Evolutionary conservation across 37 sponge, comb jelly and placozoan species (phyloP).

Genomic region (Axinella damicornis): DNA sequence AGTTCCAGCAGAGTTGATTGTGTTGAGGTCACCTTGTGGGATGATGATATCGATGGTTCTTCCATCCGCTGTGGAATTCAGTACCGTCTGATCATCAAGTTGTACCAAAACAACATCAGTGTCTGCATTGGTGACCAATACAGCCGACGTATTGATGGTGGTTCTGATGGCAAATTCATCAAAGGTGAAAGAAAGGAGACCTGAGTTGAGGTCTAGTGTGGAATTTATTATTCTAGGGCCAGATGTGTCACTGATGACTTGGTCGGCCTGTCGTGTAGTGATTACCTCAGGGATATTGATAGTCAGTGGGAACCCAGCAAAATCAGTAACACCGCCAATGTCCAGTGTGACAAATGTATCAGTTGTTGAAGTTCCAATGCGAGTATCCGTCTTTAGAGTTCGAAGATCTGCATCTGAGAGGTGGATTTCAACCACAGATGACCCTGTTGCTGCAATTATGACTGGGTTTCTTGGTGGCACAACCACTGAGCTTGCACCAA

Average conservation of each 20-base stretch:
- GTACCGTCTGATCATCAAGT: slow-evolving; percentile 7
- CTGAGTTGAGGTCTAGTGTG: slow-evolving; percentile 77
- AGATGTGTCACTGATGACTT: slow-evolving; percentile 61
- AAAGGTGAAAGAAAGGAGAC: slow-evolving; percentile 61
- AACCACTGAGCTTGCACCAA: not conserved
- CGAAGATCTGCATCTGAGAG: slow-evolving; percentile 53
- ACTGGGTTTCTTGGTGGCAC: slow-evolving; percentile 18
- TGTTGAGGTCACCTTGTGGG: slow-evolving; percentile 51
- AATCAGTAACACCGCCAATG: slow-evolving; percentile 64
- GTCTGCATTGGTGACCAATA: slow-evolving; percentile 60
- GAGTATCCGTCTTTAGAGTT: slow-evolving; percentile 48
- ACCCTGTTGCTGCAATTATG: slow-evolving; percentile 52
- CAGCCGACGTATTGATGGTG: slow-evolving; percentile 46
- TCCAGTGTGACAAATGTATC: slow-evolving; percentile 56
- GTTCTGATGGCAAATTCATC: slow-evolving; percentile 62
- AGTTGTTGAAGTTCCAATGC: slow-evolving; percentile 53
- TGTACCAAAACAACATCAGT: slow-evolving; percentile 32
- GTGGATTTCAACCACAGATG: slow-evolving; percentile 61
- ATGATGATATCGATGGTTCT: slow-evolving; percentile 34
- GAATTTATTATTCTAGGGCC: slow-evolving; percentile 70
- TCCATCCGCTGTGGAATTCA: slow-evolving; percentile 45
- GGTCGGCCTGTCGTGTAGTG: slow-evolving; percentile 19
- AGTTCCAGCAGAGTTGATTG: slow-evolving; percentile 66
- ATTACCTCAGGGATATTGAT: slow-evolving; percentile 9
- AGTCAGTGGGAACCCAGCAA: slow-evolving; percentile 64